Percentiles rank a stretch among this genome's conserved stretches.
phyloP scores from a whole-genome alignment of 2,797 vertebrate species.

The Thunnus albacares region DNA sequence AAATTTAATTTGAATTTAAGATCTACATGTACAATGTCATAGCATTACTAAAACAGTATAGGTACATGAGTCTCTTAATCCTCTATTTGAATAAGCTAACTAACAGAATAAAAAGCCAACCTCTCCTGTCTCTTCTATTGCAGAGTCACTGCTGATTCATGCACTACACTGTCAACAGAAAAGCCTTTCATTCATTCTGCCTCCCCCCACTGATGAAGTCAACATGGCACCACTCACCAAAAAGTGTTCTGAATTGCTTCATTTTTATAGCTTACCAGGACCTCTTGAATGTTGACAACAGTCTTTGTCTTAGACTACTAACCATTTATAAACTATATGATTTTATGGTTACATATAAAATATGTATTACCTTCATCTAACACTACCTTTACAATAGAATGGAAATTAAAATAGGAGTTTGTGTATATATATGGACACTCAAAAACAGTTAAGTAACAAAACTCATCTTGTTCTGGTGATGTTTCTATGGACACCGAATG shows the following conservation, averaged over 20 bases:
- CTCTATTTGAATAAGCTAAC: slow-evolving; percentile 13
- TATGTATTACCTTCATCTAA: background rate
- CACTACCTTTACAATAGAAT: background rate
- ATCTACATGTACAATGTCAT: background rate
- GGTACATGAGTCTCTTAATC: background rate
- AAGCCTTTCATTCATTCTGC: slow-evolving; percentile 58
- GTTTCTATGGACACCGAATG: slow-evolving; percentile 13
- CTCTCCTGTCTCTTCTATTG: slow-evolving; percentile 44
- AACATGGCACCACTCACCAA: slow-evolving; percentile 54
- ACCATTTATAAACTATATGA: background rate
- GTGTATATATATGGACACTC: background rate
- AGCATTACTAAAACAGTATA: slow-evolving; percentile 3
- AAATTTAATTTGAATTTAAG: too few species aligned
- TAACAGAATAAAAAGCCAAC: slow-evolving; percentile 31
- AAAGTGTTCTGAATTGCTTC: slow-evolving; percentile 40
- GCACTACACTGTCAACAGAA: slow-evolving; percentile 56
- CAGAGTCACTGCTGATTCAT: slow-evolving; percentile 71
- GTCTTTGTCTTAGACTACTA: slow-evolving; percentile 15
- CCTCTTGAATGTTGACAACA: slow-evolving; percentile 25
- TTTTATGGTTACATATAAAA: background rate
- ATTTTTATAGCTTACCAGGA: slow-evolving; percentile 35
- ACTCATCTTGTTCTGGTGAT: slow-evolving; percentile 10
- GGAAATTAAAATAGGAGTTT: background rate
- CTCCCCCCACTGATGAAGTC: slow-evolving; percentile 51
- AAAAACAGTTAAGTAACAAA: background rate